Conservation (phyloP, 1,140 invertebrate genomes). For the Latrodectus geometricus region DNA sequence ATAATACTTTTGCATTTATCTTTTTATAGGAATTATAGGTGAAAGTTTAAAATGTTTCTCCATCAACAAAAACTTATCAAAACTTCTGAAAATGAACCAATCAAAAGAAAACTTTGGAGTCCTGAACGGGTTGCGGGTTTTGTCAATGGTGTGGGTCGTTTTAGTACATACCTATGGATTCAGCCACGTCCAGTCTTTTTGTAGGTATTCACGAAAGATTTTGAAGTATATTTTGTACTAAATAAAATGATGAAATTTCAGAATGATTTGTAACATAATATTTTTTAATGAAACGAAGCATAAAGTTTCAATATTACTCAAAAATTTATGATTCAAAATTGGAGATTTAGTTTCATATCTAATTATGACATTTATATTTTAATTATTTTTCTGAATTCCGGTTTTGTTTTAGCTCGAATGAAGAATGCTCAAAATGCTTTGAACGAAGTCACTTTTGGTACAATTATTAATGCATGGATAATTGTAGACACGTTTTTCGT, state of each 20-base stretch:
- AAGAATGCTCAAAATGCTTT: conserved; percentile 49
- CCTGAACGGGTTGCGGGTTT: conserved; percentile 79
- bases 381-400: background rate
- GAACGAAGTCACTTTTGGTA: conserved; percentile 51
- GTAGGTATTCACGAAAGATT: conserved; percentile 20
- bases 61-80: conserved; percentile 32
- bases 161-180: conserved; percentile 80
- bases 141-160: conserved; percentile 90
- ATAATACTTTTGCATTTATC: background rate
- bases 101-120: conserved; percentile 56
- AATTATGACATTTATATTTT: background rate
- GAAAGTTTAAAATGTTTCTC: conserved; percentile 52
- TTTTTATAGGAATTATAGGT: background rate
- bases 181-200: conserved; percentile 27
- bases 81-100: conserved; percentile 33
- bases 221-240: background rate
- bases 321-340: background rate
- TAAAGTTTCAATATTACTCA: background rate
- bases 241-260: background rate
- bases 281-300: background rate
- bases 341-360: background rate
- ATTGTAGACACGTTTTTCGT: conserved; percentile 59
- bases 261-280: background rate
- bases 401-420: conserved; percentile 29
- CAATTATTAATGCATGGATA: conserved; percentile 53